Base-by-base conservation (phyloP, 92 coral and sea anemone genomes). In the Heteractis magnifica region DNA sequence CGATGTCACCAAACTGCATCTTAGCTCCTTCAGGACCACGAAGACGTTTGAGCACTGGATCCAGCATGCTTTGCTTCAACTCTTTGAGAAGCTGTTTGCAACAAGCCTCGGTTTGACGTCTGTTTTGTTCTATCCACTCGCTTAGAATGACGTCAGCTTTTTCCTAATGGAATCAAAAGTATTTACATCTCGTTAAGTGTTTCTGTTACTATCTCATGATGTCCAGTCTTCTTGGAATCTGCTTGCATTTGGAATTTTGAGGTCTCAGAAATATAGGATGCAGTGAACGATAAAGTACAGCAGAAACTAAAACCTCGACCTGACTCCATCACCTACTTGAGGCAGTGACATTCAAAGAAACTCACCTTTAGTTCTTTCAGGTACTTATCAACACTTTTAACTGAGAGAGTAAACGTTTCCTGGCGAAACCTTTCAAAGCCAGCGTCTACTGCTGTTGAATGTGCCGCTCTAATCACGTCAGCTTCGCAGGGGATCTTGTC, bases 281-380 rank as follows among this genome's bases (percentile, higher is more conserved):
- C 9, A 2, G 13, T 8, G 58, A 8, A 53, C 0, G 13, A 8
- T 53, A 53, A 53, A 53, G 1, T 8, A 53, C 58, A 8, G 13
- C 2, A 53, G 13, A 53, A 1, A 34, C 3, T 34, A 34, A 34
- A 34, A 34, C 44, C 44, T 34, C 44, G 44, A 34, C 44, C 44
- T 34, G 44, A 34, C 3, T 34, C 44, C 44, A 34, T 11, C 64
- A 12, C 13, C 16, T 6, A 12, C 64, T 11, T 58, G 64, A 64
- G 16, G 44, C 71, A 64, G 16, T 26, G 18, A 14, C 51, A 72
- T 51, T 41, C 50, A 5, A 75, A 75, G 53, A 55, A 49, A 49
- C 81, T 7, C 77, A 93, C 97, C 90, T 92, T 88, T 49, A 93
- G 80, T 21, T 90, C 92, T 13, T 79, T 86, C 21, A 93, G 85